Base-by-base conservation (phyloP, 2,888 invertebrate species). In the Tenthredo amoena region DNA sequence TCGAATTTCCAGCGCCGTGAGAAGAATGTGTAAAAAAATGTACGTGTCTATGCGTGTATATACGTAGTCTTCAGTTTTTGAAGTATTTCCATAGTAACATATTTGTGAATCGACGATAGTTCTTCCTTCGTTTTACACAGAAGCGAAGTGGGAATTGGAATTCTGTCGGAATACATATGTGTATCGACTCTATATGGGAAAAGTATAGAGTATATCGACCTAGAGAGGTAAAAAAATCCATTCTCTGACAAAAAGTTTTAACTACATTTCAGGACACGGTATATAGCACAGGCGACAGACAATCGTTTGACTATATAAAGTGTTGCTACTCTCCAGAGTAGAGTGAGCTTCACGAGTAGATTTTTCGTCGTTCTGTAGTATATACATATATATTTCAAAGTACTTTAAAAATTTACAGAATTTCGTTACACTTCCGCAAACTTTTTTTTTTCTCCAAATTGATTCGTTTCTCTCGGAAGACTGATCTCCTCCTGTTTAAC, bases 291-390 rank as follows among this genome's bases (percentile, higher is more conserved):
- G 79, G 55, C 9, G 79, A 79, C 34, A 79, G 18, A 62, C 50
- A 79, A 55, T 55, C 79, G 77, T 34, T 77, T 58, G 37, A 58
- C 79, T 79, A 37, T 37, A 62, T 81, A 62, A 81, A 81, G 81
- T 62, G 40, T 18, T 58, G 79, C 79, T 15, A 58, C 79, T 79
- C 71, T 7, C 58, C 58, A 26, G 77, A 77, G 55, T 26, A 26
- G 18, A 34, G n/a, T 62, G 62, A 81, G 81, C 62, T 81, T 62
- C 62, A 81, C 81, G 81, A 81, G 43, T 81, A 81, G 58, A 40
- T 81, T 40, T 43, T n/a, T 58, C n/a, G 12, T 62, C 58, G 10
- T 18, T 12, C 7, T 40, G 15, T 4, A 47, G 26, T 26, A 26
- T 26, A 26, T 26, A 26, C 26, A 50, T 18, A 55, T n/a, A 12